Percentiles rank a stretch among this genome's conserved stretches.
Evolutionary conservation across 2,888 invertebrate species (phyloP).

Genomic region (Xanthia togata): DNA sequence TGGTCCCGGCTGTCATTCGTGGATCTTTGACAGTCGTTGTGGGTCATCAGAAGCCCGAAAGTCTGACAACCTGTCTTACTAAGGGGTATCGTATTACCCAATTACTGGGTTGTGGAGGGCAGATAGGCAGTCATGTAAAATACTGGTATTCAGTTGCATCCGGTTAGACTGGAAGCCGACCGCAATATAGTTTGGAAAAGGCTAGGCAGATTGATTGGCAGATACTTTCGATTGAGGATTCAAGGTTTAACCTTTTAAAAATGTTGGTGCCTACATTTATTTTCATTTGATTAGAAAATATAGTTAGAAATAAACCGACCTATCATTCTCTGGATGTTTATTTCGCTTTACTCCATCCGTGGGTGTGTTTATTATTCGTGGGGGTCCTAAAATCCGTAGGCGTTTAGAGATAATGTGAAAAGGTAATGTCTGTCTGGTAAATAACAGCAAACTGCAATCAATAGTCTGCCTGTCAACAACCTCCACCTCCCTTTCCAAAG

Average conservation of each 20-base stretch:
- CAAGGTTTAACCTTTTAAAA: background rate
- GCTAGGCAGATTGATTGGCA: too few species aligned
- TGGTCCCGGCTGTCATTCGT: too few species aligned
- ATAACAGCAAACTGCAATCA: background rate
- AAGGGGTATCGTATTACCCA: too few species aligned
- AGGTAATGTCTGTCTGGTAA: background rate
- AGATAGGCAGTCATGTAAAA: too few species aligned
- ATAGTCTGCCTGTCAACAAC: background rate
- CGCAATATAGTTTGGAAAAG: too few species aligned
- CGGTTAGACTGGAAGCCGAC: too few species aligned
- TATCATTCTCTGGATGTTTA: conserved; percentile 1
- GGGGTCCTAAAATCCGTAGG: conserved; percentile 3
- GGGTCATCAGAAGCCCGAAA: too few species aligned
- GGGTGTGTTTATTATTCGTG: conserved; percentile 9
- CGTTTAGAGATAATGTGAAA: conserved; percentile 4
- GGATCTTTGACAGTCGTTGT: too few species aligned
- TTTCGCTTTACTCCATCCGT: background rate
- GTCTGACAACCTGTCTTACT: too few species aligned
- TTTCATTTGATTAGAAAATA: background rate
- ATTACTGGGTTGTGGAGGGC: too few species aligned
- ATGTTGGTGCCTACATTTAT: background rate
- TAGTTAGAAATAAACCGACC: conserved; percentile 1
- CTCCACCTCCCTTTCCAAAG: background rate
- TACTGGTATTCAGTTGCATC: too few species aligned
- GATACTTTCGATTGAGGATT: background rate